A percentile compares a stretch with the other conserved stretches of the same genome.
These are phyloP conservation scores for Chelon auratus DNA, from an alignment of 2,797 vertebrate species.

Conservation along the genomic window DNA sequence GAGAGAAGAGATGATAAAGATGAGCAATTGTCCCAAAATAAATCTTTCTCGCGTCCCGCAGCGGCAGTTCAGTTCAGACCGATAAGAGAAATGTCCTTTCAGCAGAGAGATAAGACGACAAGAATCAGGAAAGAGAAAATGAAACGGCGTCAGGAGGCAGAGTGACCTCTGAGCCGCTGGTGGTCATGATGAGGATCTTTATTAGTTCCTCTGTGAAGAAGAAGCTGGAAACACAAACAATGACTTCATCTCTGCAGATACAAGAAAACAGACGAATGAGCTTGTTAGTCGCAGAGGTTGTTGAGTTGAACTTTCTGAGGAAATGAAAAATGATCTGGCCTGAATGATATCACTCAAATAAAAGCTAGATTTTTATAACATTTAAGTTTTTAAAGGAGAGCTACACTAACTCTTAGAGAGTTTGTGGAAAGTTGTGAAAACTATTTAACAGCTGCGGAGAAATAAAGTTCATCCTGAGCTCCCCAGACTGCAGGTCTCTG, in stretches of 20 bases:
- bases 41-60: slow-evolving; percentile 1
- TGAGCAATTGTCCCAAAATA: slow-evolving; percentile 6
- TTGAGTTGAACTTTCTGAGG: too few relatives aligned
- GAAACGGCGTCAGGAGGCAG: background rate
- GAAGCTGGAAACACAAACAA: background rate
- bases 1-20: slow-evolving; percentile 16
- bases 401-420: too few relatives aligned
- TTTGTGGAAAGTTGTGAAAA: too few relatives aligned
- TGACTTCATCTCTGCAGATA: background rate
- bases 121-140: slow-evolving; percentile 4
- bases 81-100: slow-evolving; percentile 22
- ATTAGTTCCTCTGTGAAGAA: background rate
- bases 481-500: too few relatives aligned
- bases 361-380: too few relatives aligned
- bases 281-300: too few relatives aligned
- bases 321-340: too few relatives aligned
- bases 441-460: too few relatives aligned
- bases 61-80: background rate
- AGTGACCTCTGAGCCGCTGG: background rate
- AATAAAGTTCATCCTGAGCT: too few relatives aligned
- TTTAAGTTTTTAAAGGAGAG: too few relatives aligned
- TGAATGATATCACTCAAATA: too few relatives aligned
- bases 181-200: background rate
- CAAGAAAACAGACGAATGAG: too few relatives aligned
- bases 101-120: background rate